Evolutionary conservation across 1,140 invertebrate species (phyloP).

Genomic region (Pseudomyrmex gracilis): DNA sequence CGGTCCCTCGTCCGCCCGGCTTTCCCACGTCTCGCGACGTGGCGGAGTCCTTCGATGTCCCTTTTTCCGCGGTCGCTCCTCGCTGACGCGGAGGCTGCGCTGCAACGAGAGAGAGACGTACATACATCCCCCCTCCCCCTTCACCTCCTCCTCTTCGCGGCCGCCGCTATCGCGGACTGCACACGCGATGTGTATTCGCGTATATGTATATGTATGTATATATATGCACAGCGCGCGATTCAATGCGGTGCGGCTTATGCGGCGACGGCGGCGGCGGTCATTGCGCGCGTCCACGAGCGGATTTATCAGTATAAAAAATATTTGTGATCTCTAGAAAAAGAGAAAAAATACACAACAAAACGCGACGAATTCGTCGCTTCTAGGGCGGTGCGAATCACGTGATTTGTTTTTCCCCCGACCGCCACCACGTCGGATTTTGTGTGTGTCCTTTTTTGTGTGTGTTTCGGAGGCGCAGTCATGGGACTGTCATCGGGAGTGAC

Average conservation of each 20-base stretch:
- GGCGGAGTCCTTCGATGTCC: conserved; percentile 44
- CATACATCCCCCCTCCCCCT: too few relatives aligned
- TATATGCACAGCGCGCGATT: conserved; percentile 41
- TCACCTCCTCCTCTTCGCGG: not conserved
- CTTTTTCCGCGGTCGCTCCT: conserved; percentile 42
- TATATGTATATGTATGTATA: not conserved
- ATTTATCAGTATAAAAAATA: conserved; percentile 32
- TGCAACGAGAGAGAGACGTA: too few relatives aligned
- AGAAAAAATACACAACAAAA: conserved; percentile 1
- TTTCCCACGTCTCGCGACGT: conserved; percentile 73
- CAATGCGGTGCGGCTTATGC: conserved; percentile 16
- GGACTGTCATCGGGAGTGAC: not conserved
- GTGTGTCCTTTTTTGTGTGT: not conserved
- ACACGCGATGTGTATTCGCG: too few relatives aligned
- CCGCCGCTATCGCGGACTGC: conserved; percentile 22
- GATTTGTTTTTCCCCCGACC: conserved; percentile 14
- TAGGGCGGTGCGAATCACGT: not conserved
- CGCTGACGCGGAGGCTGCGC: too few relatives aligned
- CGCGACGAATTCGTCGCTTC: conserved; percentile 6
- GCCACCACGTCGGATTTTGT: not conserved
- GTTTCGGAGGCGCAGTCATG: not conserved
- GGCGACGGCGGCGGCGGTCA: conserved; percentile 8
- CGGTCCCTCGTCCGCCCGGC: conserved; percentile 61
- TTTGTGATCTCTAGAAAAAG: conserved; percentile 29
- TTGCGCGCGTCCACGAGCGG: conserved; percentile 22